A percentile compares a stretch with the other conserved stretches of the same genome.
Conservation (phyloP, 1,140 invertebrate species). For the Hycleus cichorii region DNA sequence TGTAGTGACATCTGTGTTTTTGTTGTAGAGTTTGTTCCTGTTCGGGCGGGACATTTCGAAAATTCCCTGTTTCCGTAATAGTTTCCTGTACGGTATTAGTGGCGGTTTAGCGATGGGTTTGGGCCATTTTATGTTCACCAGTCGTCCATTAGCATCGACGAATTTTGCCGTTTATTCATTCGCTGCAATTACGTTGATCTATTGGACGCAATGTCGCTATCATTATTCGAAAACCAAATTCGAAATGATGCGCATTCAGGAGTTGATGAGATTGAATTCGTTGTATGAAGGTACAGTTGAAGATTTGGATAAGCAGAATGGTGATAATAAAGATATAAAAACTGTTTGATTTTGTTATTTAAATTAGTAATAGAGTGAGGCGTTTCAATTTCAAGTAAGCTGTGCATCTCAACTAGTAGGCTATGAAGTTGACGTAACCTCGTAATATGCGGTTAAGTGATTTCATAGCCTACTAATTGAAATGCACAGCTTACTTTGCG, state of each 20-base stretch:
- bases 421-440: no score
- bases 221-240: slow-evolving; percentile 43
- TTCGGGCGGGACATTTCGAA: slow-evolving; percentile 54
- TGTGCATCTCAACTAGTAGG: no score
- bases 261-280: slow-evolving; percentile 37
- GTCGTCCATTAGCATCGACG: slow-evolving; percentile 42
- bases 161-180: slow-evolving; percentile 49
- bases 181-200: slow-evolving; percentile 45
- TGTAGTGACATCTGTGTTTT: slow-evolving; percentile 1
- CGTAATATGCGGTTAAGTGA: no score
- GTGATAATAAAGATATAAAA: no score
- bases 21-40: slow-evolving; percentile 40
- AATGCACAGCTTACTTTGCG: no score
- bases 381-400: no score
- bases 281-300: slow-evolving; percentile 39
- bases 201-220: slow-evolving; percentile 49
- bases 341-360: no score
- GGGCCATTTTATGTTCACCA: slow-evolving; percentile 52
- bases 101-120: slow-evolving; percentile 49
- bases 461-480: no score
- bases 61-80: slow-evolving; percentile 58
- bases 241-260: slow-evolving; percentile 40
- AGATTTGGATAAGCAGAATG: neutral
- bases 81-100: slow-evolving; percentile 53
- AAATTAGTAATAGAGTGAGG: no score